Percentiles rank a stretch among this genome's conserved stretches.
Conservation (phyloP, 2,797 vertebrate genomes). For the Crypturellus tataupa region DNA sequence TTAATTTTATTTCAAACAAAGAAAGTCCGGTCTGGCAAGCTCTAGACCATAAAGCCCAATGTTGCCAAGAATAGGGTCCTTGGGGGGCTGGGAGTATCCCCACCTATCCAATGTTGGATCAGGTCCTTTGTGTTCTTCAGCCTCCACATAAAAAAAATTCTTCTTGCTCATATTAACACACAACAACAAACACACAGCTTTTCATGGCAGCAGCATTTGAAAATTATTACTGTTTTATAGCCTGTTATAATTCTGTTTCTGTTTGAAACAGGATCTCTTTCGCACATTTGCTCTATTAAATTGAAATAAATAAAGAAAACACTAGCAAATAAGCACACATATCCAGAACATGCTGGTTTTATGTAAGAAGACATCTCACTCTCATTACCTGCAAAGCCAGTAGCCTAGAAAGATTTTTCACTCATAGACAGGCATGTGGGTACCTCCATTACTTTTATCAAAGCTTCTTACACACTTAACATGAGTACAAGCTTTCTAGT, state of each 20-base stretch:
- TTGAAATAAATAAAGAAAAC: background rate
- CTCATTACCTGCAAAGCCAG: background rate
- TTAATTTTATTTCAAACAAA: constrained; percentile 35
- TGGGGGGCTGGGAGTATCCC: background rate
- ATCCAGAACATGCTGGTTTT: background rate
- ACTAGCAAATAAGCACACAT: background rate
- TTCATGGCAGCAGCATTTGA: background rate
- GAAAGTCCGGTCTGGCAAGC: constrained; percentile 15
- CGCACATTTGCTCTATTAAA: background rate
- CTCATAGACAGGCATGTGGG: background rate
- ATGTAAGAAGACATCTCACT: background rate
- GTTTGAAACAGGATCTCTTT: background rate
- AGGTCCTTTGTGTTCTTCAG: background rate
- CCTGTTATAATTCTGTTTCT: background rate
- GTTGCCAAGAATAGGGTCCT: background rate
- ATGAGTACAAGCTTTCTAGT: background rate
- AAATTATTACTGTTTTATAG: background rate
- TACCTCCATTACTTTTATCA: background rate
- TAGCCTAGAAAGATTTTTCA: background rate
- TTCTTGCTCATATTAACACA: background rate
- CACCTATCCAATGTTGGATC: background rate
- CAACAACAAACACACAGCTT: background rate
- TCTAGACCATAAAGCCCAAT: constrained; percentile 30
- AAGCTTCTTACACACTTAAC: background rate
- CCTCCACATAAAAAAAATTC: background rate